Evolutionary conservation across 1,140 invertebrate genomes (phyloP).

Genomic region (Eufriesea mexicana): DNA sequence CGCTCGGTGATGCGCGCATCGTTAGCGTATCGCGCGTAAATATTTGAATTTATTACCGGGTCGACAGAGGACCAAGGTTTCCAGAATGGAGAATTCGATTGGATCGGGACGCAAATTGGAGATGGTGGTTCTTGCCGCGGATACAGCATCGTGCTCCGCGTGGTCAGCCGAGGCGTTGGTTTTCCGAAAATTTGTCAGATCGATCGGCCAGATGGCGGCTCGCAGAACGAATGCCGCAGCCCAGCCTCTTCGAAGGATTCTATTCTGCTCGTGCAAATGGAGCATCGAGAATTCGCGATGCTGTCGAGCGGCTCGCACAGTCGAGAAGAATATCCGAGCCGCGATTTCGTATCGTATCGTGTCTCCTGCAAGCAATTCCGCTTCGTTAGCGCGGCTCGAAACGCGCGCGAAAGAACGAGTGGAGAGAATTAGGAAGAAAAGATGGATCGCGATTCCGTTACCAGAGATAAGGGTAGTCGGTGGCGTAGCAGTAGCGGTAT

Average conservation of each 20-base stretch:
- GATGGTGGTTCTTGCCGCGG: constrained; percentile 72
- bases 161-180: constrained; percentile 17
- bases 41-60: constrained; percentile 78
- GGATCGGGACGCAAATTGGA: constrained; percentile 82
- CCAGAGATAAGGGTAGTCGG: neutral
- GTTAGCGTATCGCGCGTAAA: too few species aligned
- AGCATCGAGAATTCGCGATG: constrained; percentile 83
- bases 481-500: too few species aligned
- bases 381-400: neutral
- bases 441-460: neutral
- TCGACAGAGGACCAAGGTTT: constrained; percentile 85
- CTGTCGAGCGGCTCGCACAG: constrained; percentile 82
- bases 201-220: constrained; percentile 85
- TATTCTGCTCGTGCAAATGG: constrained; percentile 81
- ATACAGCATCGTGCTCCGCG: constrained; percentile 62
- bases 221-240: constrained; percentile 84
- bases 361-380: constrained; percentile 54
- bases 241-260: constrained; percentile 84
- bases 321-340: constrained; percentile 84
- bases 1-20: too few species aligned
- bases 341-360: constrained; percentile 81
- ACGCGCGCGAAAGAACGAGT: too few species aligned
- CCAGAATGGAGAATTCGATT: constrained; percentile 84
- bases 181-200: constrained; percentile 76
- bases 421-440: too few species aligned